These are phyloP conservation scores for Agriotes lineatus DNA, from an alignment of 2,888 invertebrate species.

Conservation along the genomic window DNA sequence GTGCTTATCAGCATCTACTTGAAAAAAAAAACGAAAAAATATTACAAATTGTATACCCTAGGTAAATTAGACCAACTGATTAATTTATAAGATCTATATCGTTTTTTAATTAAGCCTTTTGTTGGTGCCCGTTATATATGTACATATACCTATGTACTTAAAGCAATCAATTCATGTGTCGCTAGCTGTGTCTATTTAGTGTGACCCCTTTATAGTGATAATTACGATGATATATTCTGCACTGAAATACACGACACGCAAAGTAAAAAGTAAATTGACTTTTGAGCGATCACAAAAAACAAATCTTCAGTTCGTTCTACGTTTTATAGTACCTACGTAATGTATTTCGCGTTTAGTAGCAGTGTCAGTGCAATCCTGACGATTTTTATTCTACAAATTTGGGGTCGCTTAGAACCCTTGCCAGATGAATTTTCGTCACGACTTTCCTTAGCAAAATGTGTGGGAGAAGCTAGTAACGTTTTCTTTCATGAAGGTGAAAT, in stretches of 20 bases:
- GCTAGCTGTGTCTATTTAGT: neutral
- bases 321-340: neutral
- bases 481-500: conserved; percentile 38
- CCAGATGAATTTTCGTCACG: conserved; percentile 39
- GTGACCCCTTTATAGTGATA: neutral
- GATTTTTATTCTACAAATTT: neutral
- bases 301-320: neutral
- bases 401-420: conserved; percentile 32
- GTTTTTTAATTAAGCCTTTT: conserved; percentile 16
- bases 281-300: neutral
- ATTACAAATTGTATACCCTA: too few species aligned
- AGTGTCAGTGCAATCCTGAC: neutral
- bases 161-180: conserved; percentile 1
- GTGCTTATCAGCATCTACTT: too few species aligned
- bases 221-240: neutral
- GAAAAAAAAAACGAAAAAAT: too few species aligned
- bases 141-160: too few species aligned
- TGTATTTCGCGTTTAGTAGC: neutral
- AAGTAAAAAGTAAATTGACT: conserved; percentile 5
- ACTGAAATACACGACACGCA: conserved; percentile 2
- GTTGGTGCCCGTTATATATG: too few species aligned
- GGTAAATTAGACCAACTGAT: too few species aligned
- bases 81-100: neutral
- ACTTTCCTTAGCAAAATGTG: conserved; percentile 43
- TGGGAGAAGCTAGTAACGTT: conserved; percentile 27